Conservation (phyloP, 2,888 invertebrate species). For the Cephus pulcher region DNA sequence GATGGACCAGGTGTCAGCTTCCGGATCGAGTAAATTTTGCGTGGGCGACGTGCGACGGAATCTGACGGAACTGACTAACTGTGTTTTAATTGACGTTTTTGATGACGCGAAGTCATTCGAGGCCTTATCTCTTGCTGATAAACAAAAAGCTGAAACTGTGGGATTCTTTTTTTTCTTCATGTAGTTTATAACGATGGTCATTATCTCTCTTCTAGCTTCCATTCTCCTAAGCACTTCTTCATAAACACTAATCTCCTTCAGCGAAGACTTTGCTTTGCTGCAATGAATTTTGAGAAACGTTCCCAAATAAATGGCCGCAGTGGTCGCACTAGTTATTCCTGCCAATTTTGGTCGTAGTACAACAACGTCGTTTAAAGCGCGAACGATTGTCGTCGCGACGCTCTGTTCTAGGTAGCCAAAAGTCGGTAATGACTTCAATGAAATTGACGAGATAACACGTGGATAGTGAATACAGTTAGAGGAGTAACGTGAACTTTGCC, state of each 20-base stretch:
- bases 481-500: constrained; percentile 68
- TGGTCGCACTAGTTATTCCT: constrained; percentile 68
- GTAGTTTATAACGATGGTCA: constrained; percentile 64
- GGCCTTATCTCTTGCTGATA: neutral
- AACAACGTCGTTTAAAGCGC: constrained; percentile 70
- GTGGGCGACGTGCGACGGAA: constrained; percentile 9
- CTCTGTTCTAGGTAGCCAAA: constrained; percentile 75
- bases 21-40: neutral
- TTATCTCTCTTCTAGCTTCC: constrained; percentile 63
- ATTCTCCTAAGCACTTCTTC: constrained; percentile 61
- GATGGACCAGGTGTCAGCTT: neutral
- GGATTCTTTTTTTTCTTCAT: constrained; percentile 72
- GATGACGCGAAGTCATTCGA: neutral
- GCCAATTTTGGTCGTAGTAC: constrained; percentile 73
- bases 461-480: constrained; percentile 64
- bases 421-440: constrained; percentile 69
- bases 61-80: neutral
- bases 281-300: constrained; percentile 70
- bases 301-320: constrained; percentile 71
- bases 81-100: neutral
- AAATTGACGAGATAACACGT: constrained; percentile 64
- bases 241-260: constrained; percentile 59
- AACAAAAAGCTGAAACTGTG: constrained; percentile 46
- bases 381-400: constrained; percentile 69
- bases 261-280: constrained; percentile 26